These are phyloP conservation scores for Norana najaformis DNA, from an alignment of 2,888 invertebrate genomes.

Conservation along the genomic window DNA sequence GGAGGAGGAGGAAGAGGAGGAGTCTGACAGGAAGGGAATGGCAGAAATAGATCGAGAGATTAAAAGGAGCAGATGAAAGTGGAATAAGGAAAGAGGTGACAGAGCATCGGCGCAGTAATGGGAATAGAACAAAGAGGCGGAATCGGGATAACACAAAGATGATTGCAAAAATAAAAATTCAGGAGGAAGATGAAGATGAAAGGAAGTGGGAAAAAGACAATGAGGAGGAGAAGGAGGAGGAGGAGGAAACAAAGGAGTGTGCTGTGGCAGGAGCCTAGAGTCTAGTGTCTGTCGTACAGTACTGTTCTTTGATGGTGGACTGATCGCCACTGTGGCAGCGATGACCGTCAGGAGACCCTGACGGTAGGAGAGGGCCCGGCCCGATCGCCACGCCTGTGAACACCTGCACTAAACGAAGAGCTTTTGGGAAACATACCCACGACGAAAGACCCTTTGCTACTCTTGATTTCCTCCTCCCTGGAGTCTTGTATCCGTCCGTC, in stretches of 20 bases:
- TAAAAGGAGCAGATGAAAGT: not conserved
- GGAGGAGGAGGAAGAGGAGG: not conserved
- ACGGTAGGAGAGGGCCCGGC: not conserved
- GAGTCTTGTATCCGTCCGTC: not conserved
- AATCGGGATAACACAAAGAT: not conserved
- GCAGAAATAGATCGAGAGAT: not conserved
- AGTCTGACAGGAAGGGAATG: not conserved
- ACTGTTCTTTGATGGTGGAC: too few species aligned
- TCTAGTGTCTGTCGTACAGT: too few species aligned
- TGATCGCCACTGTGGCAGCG: too few species aligned
- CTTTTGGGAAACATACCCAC: not conserved
- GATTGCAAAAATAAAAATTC: not conserved
- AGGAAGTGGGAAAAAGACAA: not conserved
- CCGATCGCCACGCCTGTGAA: not conserved
- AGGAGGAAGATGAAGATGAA: not conserved
- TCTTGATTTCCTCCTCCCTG: not conserved
- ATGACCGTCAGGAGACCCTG: not conserved
- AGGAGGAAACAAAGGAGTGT: not conserved
- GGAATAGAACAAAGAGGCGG: not conserved
- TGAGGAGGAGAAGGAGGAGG: not conserved
- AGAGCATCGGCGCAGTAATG: too few species aligned
- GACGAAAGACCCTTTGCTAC: not conserved
- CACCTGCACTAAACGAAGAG: not conserved
- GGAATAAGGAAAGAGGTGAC: not conserved
- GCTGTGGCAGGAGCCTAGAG: too few species aligned